A percentile compares a stretch with the other conserved stretches of the same genome.
Evolutionary conservation across 92 coral and sea anemone species (phyloP).

Genomic region (Epizoanthus ramosus): DNA sequence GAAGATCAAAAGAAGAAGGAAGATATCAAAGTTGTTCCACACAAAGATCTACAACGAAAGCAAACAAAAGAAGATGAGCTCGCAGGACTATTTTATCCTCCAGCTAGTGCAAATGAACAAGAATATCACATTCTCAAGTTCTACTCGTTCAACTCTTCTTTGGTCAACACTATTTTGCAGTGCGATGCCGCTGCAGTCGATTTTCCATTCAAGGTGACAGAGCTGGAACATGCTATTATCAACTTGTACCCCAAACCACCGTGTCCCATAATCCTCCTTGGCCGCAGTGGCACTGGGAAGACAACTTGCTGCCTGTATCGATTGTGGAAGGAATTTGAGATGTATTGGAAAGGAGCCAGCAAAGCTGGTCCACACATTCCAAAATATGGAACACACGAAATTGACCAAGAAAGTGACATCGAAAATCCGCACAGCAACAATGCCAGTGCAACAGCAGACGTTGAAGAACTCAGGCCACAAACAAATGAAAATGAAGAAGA

Average conservation of each 20-base stretch:
- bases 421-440: neutral
- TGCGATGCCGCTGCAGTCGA: constrained; percentile 65
- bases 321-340: constrained; percentile 84
- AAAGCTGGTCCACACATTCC: constrained; percentile 88
- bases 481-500: neutral
- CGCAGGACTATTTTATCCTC: constrained; percentile 77
- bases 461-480: neutral
- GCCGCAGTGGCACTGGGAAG: constrained; percentile 98
- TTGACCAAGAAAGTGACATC: constrained; percentile 5
- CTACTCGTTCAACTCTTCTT: constrained; percentile 78
- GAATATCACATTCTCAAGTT: constrained; percentile 96
- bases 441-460: neutral
- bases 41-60: neutral
- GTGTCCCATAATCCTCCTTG: constrained; percentile 81
- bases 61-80: constrained; percentile 18
- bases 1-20: constrained; percentile 22
- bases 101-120: constrained; percentile 92
- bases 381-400: constrained; percentile 45
- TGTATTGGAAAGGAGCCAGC: constrained; percentile 85
- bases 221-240: constrained; percentile 93
- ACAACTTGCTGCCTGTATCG: constrained; percentile 98
- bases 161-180: constrained; percentile 79
- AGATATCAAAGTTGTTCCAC: neutral
- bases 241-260: constrained; percentile 77
- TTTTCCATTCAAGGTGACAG: constrained; percentile 94